A percentile compares a stretch with the other conserved stretches of the same genome.
Evolutionary conservation across 2,888 invertebrate genomes (phyloP).

Genomic region (Drosophila tripunctata): DNA sequence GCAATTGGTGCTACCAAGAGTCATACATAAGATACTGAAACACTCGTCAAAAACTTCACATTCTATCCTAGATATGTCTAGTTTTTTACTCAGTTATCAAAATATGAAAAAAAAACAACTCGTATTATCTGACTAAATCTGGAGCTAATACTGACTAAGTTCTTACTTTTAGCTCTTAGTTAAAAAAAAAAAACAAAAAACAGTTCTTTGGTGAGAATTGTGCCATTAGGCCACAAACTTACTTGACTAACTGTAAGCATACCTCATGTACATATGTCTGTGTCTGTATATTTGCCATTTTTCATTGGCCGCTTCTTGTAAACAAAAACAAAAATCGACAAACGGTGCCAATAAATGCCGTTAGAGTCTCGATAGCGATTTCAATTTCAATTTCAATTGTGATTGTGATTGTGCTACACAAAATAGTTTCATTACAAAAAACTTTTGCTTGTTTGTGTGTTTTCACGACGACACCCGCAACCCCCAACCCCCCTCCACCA

Average conservation of each 20-base stretch:
- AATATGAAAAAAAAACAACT: too few relatives aligned
- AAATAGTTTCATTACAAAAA: constrained; percentile 60
- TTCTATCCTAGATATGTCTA: too few relatives aligned
- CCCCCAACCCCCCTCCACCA: constrained; percentile 16
- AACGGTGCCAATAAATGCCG: constrained; percentile 14
- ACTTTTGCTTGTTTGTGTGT: constrained; percentile 41
- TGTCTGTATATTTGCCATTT: constrained; percentile 10
- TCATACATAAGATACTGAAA: too few relatives aligned
- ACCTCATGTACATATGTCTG: not conserved
- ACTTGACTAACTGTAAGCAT: not conserved
- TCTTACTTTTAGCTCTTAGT: not conserved
- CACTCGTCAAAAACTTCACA: too few relatives aligned
- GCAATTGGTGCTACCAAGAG: too few relatives aligned
- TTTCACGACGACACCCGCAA: too few relatives aligned
- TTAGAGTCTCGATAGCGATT: constrained; percentile 4
- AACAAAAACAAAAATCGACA: constrained; percentile 25
- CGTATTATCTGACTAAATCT: too few relatives aligned
- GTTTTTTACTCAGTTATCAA: too few relatives aligned
- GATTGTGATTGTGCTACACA: constrained; percentile 1
- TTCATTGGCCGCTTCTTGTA: constrained; percentile 30
- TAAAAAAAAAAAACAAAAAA: not conserved
- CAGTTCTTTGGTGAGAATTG: too few relatives aligned
- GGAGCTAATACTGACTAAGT: too few relatives aligned
- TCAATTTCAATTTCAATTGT: not conserved
- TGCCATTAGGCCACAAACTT: not conserved